These are phyloP conservation scores for Caretta caretta DNA, from an alignment of 2,113 vertebrate genomes.

Conservation along the genomic window DNA sequence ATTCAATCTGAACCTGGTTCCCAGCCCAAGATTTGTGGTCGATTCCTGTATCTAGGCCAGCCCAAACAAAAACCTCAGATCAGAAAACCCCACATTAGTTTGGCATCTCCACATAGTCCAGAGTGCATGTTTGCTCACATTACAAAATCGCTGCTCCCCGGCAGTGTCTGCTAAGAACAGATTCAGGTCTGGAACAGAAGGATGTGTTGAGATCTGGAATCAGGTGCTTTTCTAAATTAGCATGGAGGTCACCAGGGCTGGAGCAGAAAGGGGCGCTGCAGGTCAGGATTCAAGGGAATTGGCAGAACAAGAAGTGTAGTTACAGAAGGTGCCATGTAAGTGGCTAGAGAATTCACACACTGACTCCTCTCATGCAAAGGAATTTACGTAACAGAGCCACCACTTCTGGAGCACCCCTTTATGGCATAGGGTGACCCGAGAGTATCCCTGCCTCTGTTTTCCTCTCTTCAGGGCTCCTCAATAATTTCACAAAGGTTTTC, in stretches of 20 bases:
- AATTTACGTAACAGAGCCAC: background rate
- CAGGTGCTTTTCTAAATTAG: constrained; percentile 13
- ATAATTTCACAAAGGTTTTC: background rate
- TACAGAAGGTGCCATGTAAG: constrained; percentile 20
- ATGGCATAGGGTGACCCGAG: background rate
- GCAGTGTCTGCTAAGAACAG: background rate
- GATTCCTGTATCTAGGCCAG: background rate
- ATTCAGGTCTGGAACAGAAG: constrained; percentile 7
- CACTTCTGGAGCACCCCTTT: background rate
- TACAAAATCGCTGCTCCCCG: background rate
- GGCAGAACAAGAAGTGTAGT: background rate
- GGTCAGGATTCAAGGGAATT: constrained; percentile 10
- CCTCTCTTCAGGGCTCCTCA: background rate
- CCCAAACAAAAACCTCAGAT: background rate
- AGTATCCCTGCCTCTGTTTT: background rate
- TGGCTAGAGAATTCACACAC: constrained; percentile 18
- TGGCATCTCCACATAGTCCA: background rate
- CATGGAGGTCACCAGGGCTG: background rate
- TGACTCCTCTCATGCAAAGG: constrained; percentile 2
- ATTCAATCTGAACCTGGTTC: background rate
- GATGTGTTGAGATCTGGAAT: constrained; percentile 22
- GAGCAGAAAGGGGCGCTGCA: background rate
- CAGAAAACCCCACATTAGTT: background rate
- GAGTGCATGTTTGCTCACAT: background rate
- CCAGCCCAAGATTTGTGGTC: background rate